Conservation (phyloP, 37 sponge, comb jelly and placozoan genomes). For the Geodia barretti region DNA sequence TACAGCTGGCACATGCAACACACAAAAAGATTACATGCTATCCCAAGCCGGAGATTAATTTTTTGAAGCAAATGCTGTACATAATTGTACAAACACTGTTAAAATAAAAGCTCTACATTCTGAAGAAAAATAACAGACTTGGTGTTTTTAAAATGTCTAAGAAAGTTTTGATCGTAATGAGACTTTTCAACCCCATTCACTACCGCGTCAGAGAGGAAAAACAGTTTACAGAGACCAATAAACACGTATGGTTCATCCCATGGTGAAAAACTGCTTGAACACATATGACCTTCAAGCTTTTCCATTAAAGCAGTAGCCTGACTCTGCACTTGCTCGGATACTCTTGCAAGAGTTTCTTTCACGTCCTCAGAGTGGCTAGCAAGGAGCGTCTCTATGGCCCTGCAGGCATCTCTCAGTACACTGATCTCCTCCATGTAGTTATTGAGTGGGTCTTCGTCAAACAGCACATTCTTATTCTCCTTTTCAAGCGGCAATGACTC, state of each 20-base stretch:
- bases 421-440: conserved; percentile 51
- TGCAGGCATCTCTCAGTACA: neutral
- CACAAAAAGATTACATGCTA: too few species aligned
- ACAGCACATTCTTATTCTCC: conserved; percentile 27
- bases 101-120: too few species aligned
- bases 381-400: neutral
- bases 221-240: neutral
- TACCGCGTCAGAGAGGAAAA: neutral
- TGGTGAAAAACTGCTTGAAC: neutral
- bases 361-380: neutral
- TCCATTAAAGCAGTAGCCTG: neutral
- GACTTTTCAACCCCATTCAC: neutral
- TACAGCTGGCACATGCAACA: too few species aligned
- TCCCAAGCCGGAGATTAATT: too few species aligned
- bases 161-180: too few species aligned
- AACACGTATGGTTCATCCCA: neutral
- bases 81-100: too few species aligned
- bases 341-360: neutral
- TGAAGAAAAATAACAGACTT: too few species aligned
- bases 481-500: neutral
- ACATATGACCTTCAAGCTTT: neutral
- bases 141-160: too few species aligned
- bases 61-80: too few species aligned
- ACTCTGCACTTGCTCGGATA: neutral
- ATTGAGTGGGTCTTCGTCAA: conserved; percentile 70